These are phyloP conservation scores for Silurus meridionalis DNA, from an alignment of 2,113 vertebrate species.

Conservation along the genomic window DNA sequence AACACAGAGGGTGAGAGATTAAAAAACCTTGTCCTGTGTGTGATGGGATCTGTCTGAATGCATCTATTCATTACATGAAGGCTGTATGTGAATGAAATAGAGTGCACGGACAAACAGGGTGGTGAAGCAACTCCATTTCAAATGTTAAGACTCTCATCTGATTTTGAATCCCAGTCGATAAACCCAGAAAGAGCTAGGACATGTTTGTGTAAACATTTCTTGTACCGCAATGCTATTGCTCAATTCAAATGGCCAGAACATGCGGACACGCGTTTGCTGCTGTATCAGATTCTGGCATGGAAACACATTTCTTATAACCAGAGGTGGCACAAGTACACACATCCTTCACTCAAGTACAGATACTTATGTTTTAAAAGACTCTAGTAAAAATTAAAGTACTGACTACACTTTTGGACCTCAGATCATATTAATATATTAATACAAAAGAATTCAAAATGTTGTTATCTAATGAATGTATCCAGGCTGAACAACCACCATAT, in stretches of 20 bases:
- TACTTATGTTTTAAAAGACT: too few relatives aligned
- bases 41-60: constrained; percentile 9
- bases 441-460: too few relatives aligned
- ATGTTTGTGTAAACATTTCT: constrained; percentile 60
- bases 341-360: too few relatives aligned
- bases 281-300: neutral
- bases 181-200: constrained; percentile 62
- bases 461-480: too few relatives aligned
- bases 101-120: constrained; percentile 8
- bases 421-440: too few relatives aligned
- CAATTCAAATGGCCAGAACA: neutral
- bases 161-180: constrained; percentile 35
- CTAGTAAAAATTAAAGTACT: too few relatives aligned
- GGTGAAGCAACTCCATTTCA: neutral
- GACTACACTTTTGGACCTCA: too few relatives aligned
- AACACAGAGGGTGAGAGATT: constrained; percentile 22
- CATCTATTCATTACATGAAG: constrained; percentile 12
- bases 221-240: neutral
- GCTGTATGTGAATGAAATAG: constrained; percentile 22
- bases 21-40: constrained; percentile 20
- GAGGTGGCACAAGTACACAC: too few relatives aligned
- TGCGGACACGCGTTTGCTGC: neutral
- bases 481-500: too few relatives aligned
- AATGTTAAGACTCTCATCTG: constrained; percentile 18
- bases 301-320: neutral